Percentiles rank a stretch among this genome's conserved stretches.
Conservation (phyloP, 2,888 invertebrate species). For the Volucella zonaria region DNA sequence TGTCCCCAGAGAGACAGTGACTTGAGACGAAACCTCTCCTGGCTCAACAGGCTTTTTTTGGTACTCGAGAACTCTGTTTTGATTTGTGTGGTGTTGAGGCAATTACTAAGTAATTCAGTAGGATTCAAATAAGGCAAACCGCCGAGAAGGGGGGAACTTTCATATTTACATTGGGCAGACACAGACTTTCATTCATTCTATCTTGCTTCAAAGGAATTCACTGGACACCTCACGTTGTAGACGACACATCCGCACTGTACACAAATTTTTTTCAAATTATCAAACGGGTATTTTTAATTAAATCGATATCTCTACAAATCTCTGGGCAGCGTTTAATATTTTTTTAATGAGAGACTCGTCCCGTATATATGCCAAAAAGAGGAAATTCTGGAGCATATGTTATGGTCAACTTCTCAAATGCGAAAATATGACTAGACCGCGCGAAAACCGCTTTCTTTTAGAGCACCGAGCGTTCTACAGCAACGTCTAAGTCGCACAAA, state of each 20-base stretch:
- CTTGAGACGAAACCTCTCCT: conserved; percentile 23
- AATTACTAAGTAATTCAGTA: conserved; percentile 40
- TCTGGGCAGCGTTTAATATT: too few species aligned
- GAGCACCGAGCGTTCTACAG: conserved; percentile 4
- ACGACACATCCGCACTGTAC: conserved; percentile 29
- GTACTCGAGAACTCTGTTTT: conserved; percentile 3
- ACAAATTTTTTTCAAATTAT: neutral
- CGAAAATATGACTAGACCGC: conserved; percentile 12
- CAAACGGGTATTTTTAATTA: conserved; percentile 35
- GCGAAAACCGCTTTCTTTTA: conserved; percentile 14
- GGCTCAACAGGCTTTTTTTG: conserved; percentile 31
- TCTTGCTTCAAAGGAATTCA: conserved; percentile 10
- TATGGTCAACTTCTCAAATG: conserved; percentile 41
- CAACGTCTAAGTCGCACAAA: conserved; percentile 43
- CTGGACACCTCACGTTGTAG: neutral
- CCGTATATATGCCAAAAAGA: neutral
- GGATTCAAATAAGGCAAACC: conserved; percentile 38
- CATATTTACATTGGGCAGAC: conserved; percentile 39
- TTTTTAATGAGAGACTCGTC: too few species aligned
- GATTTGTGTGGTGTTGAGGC: conserved; percentile 4
- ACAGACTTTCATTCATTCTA: conserved; percentile 57
- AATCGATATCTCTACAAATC: conserved; percentile 8
- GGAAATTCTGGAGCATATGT: conserved; percentile 43
- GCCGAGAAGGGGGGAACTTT: conserved; percentile 16
- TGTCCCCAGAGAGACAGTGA: conserved; percentile 23